Percentiles rank a stretch among this genome's conserved stretches.
phyloP scores from a whole-genome alignment of 2,797 vertebrate genomes.

The Salarias fasciatus region DNA sequence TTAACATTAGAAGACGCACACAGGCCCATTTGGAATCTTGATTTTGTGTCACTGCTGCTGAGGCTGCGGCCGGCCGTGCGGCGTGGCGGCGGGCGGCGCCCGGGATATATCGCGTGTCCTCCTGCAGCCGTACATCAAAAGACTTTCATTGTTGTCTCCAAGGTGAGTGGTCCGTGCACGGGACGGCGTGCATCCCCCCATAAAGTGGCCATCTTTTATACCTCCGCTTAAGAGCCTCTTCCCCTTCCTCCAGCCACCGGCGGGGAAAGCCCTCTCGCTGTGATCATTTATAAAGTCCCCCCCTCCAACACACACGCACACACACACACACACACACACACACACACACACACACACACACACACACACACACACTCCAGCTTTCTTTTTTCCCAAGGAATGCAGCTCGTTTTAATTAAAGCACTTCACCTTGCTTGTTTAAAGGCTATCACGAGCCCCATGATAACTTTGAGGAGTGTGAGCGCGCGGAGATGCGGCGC shows the following conservation, averaged over 20 bases:
- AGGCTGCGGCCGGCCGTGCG: constrained; percentile 41
- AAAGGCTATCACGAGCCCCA: constrained; percentile 85
- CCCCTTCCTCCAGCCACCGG: constrained; percentile 58
- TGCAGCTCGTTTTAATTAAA: constrained; percentile 86
- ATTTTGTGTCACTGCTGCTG: constrained; percentile 73
- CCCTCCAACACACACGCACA: constrained; percentile 55
- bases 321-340: too few relatives aligned
- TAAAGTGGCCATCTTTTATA: constrained; percentile 59
- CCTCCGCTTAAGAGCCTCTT: constrained; percentile 61
- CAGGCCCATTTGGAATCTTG: constrained; percentile 48
- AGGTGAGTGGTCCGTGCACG: constrained; percentile 40
- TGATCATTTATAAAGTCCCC: constrained; percentile 81
- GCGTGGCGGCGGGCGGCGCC: too few relatives aligned
- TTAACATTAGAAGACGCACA: constrained; percentile 58
- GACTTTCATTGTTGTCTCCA: constrained; percentile 51
- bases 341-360: too few relatives aligned
- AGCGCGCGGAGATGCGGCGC: constrained; percentile 74
- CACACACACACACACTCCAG: too few relatives aligned
- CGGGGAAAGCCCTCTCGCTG: constrained; percentile 66
- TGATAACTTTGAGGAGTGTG: constrained; percentile 81
- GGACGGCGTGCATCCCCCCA: constrained; percentile 36
- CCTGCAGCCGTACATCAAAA: constrained; percentile 41
- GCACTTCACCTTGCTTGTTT: constrained; percentile 85
- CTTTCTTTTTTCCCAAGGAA: constrained; percentile 73
- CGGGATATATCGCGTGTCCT: too few relatives aligned